A percentile compares a stretch with the other conserved stretches of the same genome.
Conservation (phyloP, 1,140 invertebrate species). For the Lanistes nyassanus region DNA sequence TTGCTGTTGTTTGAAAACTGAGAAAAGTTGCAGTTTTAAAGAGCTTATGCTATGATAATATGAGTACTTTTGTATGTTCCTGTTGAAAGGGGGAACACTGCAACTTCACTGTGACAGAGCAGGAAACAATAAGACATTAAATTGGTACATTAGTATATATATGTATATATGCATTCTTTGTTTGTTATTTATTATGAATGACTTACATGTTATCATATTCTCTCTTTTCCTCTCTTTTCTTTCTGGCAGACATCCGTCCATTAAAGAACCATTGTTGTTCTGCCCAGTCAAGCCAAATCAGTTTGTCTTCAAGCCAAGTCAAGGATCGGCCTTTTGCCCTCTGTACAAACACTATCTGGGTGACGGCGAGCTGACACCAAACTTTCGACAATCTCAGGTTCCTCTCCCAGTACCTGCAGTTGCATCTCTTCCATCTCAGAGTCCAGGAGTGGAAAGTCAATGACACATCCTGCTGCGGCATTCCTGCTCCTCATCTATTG, state of each 20-base stretch:
- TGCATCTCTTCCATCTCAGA: constrained; percentile 6
- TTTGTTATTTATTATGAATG: background rate
- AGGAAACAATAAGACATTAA: too few relatives aligned
- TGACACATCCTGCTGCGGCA: background rate
- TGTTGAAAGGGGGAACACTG: too few relatives aligned
- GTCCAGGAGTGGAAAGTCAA: constrained; percentile 18
- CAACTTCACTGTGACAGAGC: too few relatives aligned
- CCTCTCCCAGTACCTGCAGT: constrained; percentile 1
- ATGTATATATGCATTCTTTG: background rate
- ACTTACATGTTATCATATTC: constrained; percentile 51
- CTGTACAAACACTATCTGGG: constrained; percentile 71
- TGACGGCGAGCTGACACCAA: constrained; percentile 12
- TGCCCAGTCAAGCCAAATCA: constrained; percentile 74
- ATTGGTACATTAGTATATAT: too few relatives aligned
- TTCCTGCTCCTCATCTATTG: background rate
- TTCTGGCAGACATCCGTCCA: constrained; percentile 60
- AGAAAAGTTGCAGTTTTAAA: too few relatives aligned
- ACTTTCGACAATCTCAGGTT: background rate
- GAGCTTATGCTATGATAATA: too few relatives aligned
- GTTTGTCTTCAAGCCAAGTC: constrained; percentile 83
- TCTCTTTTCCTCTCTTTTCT: constrained; percentile 8
- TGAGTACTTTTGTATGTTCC: too few relatives aligned
- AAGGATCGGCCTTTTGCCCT: constrained; percentile 84
- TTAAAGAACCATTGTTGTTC: constrained; percentile 52
- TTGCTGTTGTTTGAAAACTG: too few relatives aligned